Base-by-base conservation (phyloP, 2,888 invertebrate genomes). In the Archips xylosteana region DNA sequence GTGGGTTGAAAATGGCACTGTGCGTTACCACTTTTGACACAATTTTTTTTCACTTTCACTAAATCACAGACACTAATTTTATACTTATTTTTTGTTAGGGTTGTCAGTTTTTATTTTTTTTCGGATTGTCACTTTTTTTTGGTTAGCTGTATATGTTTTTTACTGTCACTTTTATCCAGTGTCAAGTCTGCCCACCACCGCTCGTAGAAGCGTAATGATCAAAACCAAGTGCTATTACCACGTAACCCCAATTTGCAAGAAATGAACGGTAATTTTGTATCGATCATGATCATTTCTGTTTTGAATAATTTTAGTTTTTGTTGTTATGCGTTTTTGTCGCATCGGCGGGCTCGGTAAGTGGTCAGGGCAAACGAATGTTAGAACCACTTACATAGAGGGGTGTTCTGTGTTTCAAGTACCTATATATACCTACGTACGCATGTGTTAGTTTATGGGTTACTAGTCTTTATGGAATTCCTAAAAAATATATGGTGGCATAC, bases 181-280 rank as follows among this genome's bases (percentile, higher is more conserved):
- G 78, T 78, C 81, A 64, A 68, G 83, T 83, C 83, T 78, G 78
- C 70, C 69, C 83, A 77, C 79, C 76, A 74, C 80, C 79, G 79
- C 75, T 64, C 81, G 79, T 82, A 76, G 78, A 77, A 77, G 77
- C 75, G 83, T 85, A 86, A 87, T 89, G 87, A 80, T 83, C 84
- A 81, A 23, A 84, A 86, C 84, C 85, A 80, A 77, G 78, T 77
- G 80, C 85, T 86, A 88, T 87, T 86, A 86, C 83, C 76, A 76
- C 10, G 64, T 74, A 76, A 78, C 81, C 84, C 81, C 85, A 87
- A 87, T 86, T 87, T 87, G 82, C 81, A 78, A 82, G 81, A 82
- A 83, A 76, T 77, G 77, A 82, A 82, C 83, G 80, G 80, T 81
- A 82, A 84, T 84, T 83, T 82, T 79, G 76, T 76, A 89, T 87